Percentiles rank a stretch among this genome's conserved stretches.
phyloP scores from a whole-genome alignment of 30 jellyfish, hydroid and myxozoan species.

The Euphysa ruthae region DNA sequence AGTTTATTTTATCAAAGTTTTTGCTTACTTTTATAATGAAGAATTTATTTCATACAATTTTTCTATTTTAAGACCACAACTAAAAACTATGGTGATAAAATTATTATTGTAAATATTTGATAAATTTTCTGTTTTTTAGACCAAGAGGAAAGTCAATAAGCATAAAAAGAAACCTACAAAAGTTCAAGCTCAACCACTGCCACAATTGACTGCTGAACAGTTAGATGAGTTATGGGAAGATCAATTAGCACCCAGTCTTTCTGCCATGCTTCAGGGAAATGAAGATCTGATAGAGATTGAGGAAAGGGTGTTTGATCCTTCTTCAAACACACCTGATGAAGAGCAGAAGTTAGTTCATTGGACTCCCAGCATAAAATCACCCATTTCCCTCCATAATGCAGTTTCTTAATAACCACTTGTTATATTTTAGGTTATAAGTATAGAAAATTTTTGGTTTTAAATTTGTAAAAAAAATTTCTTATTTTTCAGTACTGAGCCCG shows the following conservation, averaged over 20 bases:
- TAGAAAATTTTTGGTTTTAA: too few species aligned
- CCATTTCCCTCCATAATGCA: too few species aligned
- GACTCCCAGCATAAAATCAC: too few species aligned
- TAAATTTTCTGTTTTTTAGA: conserved; percentile 4
- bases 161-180: conserved; percentile 17
- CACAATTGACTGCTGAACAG: conserved; percentile 43
- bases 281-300: conserved; percentile 39
- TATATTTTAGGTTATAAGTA: too few species aligned
- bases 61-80: neutral
- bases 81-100: neutral
- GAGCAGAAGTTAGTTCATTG: conserved; percentile 60
- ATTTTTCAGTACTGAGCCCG: too few species aligned
- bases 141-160: conserved; percentile 11
- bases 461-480: too few species aligned
- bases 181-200: neutral
- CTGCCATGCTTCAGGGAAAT: conserved; percentile 62
- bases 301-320: conserved; percentile 43
- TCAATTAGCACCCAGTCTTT: conserved; percentile 53
- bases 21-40: too few species aligned
- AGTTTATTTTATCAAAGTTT: too few species aligned
- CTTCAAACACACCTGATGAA: conserved; percentile 51
- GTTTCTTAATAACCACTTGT: too few species aligned
- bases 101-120: neutral
- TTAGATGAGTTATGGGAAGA: conserved; percentile 68
- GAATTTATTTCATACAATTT: too few species aligned